Evolutionary conservation across 1,140 invertebrate genomes (phyloP), one percentile per base, ranked within the genome.

Genomic region (Drosophila repletoides): DNA sequence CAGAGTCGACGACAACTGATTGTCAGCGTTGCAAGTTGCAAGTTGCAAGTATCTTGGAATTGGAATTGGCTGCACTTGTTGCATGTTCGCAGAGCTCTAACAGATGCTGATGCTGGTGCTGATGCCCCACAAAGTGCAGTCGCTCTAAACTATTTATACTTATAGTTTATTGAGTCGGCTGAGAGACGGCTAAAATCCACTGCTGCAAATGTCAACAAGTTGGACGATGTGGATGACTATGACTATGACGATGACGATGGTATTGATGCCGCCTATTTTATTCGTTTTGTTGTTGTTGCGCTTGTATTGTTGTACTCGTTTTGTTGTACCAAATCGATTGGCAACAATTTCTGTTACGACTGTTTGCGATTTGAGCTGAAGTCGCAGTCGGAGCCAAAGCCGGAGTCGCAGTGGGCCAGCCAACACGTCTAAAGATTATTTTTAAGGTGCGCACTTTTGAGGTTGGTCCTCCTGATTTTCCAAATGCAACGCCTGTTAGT

Each of bases 381-480:
- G 40, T 80, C 68, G 34, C 19, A 76, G 65, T 55, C 70, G 51
- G 19, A 76, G 43, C 49, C 51, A 34, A 53, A 70, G 40, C 14
- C 29, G 5, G 7, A 46, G 22, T 28, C 14, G 12, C 48, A 55
- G 55, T 53, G 52, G 63, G 64, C 64, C 64, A 84, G 70, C 70
- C 80, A 86, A 79, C 61, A 75, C 71, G 70, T 86, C 72, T 84
- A 75, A 79, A 84, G 74, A 84, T 84, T 86, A 84, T 84, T 84
- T 84, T 84, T 84, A 84, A 84, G 79, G 79, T 84, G 79, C 79
- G 79, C 79, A 84, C 80, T 84, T 84, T 84, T 84, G 79, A 86
- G 79, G 79, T 84, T 84, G 80, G 75, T 79, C 80, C 79, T 84
- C 70, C 80, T 86, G 79, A 74, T 79, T 84, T 84, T 83, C 79